Base-by-base conservation (phyloP, 2,113 vertebrate species). In the Cettia cetti region DNA sequence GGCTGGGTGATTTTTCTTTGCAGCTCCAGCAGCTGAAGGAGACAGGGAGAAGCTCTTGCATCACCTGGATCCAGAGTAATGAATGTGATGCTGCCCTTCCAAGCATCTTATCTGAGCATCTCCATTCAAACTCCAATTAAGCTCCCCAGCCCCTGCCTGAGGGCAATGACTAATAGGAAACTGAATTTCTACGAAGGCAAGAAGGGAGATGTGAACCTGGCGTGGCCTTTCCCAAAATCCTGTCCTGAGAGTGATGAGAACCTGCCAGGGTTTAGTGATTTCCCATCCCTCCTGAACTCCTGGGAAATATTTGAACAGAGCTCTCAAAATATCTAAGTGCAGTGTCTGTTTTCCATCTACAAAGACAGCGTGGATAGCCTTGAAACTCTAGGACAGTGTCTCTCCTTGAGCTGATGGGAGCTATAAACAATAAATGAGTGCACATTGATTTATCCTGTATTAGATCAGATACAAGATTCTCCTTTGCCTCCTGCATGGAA, bases 401-500 rank as follows among this genome's bases (percentile, higher is more conserved):
- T 97, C 85, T 96, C 88, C 92, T 96, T 93, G 93, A 96, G 95
- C 90, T 93, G 92, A 86, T 95, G 92, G 88, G 82, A 94, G 27
- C 83, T 76, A 22, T 86, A 88, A 94, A 87, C 90, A 71, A 35
- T 75, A 94, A 92, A 90, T 68, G 93, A 93, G 84, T 93, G 56
- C 45, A 45, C 87, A 68, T 74, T 95, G 93, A 91, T 96, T 88
- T 96, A 90, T 40, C 72, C 72, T 35, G 10, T 82, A 88, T 96
- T 95, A 93, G 94, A 96, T 95, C 90, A 94, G 79, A 37, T 78
- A 89, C 33, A 35, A 95, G 88, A 88, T 53, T 66, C 86, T 93
- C 92, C 93, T 95, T 96, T 93, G 91, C 84, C 90, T 96, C 88
- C 92, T 61, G 80, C 92, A 56, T 96, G 93, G 88, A 94, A 95